Conservation (phyloP, 2,797 vertebrate species). For the Sarcophilus harrisii region DNA sequence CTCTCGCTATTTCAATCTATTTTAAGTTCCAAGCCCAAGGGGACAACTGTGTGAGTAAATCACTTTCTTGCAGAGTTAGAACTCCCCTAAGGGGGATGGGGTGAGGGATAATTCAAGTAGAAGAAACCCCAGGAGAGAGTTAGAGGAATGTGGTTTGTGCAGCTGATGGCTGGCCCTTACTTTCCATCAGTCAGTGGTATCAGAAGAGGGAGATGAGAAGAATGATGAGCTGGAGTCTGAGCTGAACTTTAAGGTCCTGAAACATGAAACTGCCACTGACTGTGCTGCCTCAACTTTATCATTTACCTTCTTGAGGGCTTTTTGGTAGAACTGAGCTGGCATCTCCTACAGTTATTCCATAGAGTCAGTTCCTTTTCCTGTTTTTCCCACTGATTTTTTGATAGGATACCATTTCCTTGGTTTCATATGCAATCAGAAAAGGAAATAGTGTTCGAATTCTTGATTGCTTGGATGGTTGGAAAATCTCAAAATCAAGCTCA, state of each 20-base stretch:
- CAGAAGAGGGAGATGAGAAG: conserved; percentile 89
- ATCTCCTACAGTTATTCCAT: no score
- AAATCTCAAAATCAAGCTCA: conserved; percentile 93
- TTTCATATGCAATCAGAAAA: conserved; percentile 64
- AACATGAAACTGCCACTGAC: conserved; percentile 86
- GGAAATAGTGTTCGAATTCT: conserved; percentile 92
- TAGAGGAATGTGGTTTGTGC: conserved; percentile 58
- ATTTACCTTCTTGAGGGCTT: no score
- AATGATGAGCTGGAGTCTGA: conserved; percentile 91
- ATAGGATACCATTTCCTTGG: conserved; percentile 82
- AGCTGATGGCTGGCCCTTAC: not conserved
- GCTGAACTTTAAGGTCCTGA: no score
- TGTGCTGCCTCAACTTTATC: conserved; percentile 71
- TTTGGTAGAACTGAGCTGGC: no score
- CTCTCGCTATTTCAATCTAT: not conserved
- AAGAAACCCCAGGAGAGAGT: no score
- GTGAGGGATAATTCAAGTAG: not conserved
- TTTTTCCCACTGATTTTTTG: no score
- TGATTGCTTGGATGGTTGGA: conserved; percentile 91
- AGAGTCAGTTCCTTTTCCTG: no score
- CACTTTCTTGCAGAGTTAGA: not conserved
- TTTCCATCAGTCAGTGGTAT: no score
- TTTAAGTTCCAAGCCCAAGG: conserved; percentile 5
- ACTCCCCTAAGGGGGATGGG: not conserved
- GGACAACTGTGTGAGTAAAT: no score